Evolutionary conservation across 2,113 vertebrate genomes (phyloP), one percentile per base, ranked within the genome.

Genomic region (Salvelinus sp.): DNA sequence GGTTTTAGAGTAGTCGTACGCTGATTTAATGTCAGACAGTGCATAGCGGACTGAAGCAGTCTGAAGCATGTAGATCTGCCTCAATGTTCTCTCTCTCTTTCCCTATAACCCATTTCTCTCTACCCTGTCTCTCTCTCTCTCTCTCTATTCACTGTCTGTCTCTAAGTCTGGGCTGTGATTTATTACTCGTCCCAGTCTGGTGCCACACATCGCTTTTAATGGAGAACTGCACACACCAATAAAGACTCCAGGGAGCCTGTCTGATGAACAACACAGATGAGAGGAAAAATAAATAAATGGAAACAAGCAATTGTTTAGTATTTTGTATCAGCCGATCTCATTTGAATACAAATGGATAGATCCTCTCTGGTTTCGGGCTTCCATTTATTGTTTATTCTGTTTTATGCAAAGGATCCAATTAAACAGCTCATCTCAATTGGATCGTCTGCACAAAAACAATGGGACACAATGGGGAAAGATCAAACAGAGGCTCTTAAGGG

Each of bases 401-500:
- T 6, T 69, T 70, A 69, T 65, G 58, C 57, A 60, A 73, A 70
- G 38, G 14, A 28, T 73, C 57, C 57, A 60, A 50, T 70, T 63
- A 58, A 25, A 30, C 71, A 22, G 57, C 33, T 77, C 70, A 6
- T 70, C 66, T 70, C 28, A 5, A 69, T 3, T 14, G 58, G 68
- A 69, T 63, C 3, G 33, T 68, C 38, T 70, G 38, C 62, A 22
- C 73, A 16, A 54, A 72, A 72, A 66, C 44, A 80, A 68, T 27
- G 54, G 57, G 25, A 76, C 65, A 63, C 74, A 70, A 77, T 77
- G 75, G 75, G 69, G 69, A 27, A 64, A 38, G 44, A 70, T 81
- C 57, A 63, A 47, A 44, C 14, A 18, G 7, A n/a, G 27, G 20
- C 38, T 70, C 66, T 20, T 33, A 68, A 16, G 18, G 38, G 9